These are phyloP conservation scores for Ctenopoma multispine DNA, from an alignment of 2,797 vertebrate species.

Conservation along the genomic window DNA sequence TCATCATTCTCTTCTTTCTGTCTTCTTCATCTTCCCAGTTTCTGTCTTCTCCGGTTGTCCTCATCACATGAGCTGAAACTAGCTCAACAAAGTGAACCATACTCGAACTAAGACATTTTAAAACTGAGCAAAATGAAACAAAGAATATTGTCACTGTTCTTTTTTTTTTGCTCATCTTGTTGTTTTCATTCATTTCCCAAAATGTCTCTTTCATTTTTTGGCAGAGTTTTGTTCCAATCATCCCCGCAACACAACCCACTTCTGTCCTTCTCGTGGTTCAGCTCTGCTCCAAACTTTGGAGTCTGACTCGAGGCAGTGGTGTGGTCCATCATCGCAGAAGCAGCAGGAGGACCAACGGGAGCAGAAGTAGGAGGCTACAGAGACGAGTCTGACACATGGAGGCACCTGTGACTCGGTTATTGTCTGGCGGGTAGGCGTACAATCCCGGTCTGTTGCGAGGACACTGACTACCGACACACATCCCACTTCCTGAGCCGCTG, in stretches of 20 bases:
- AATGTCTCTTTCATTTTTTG: slow-evolving; percentile 65
- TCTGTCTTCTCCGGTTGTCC: slow-evolving; percentile 1
- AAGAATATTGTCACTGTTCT: slow-evolving; percentile 51
- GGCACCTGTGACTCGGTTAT: slow-evolving; percentile 41
- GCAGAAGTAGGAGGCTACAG: slow-evolving; percentile 52
- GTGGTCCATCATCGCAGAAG: slow-evolving; percentile 78
- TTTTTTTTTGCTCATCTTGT: slow-evolving; percentile 44
- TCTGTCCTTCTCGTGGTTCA: slow-evolving; percentile 42
- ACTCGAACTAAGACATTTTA: slow-evolving; percentile 52
- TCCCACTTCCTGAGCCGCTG: slow-evolving; percentile 82
- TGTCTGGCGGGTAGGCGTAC: slow-evolving; percentile 67
- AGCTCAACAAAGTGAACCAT: slow-evolving; percentile 61
- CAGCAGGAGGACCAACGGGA: slow-evolving; percentile 63
- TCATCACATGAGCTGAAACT: slow-evolving; percentile 57
- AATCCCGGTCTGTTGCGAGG: slow-evolving; percentile 60
- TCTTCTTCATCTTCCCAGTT: slow-evolving; percentile 24
- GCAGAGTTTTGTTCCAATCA: slow-evolving; percentile 63
- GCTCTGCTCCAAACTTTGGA: slow-evolving; percentile 39
- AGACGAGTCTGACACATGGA: slow-evolving; percentile 15
- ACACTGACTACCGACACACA: slow-evolving; percentile 72
- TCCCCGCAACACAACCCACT: background rate
- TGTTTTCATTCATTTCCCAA: slow-evolving; percentile 50
- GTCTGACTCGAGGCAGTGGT: slow-evolving; percentile 49
- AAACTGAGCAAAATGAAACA: slow-evolving; percentile 57
- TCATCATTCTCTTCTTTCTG: slow-evolving; percentile 16